Evolutionary conservation across 1,140 invertebrate species (phyloP).

Genomic region (Anastatus disparis): DNA sequence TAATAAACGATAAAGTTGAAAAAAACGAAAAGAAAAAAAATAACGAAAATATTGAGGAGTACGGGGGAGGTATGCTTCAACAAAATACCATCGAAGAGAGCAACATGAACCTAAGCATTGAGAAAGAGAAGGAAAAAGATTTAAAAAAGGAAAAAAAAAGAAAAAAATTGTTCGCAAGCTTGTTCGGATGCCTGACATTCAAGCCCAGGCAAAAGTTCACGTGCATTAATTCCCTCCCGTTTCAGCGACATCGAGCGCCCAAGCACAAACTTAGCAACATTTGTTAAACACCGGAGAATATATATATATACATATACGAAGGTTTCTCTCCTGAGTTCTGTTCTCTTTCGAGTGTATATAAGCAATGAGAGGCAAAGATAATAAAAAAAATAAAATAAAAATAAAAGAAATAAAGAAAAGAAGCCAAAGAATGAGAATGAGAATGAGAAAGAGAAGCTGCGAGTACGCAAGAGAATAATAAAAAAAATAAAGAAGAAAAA

Average conservation of each 20-base stretch:
- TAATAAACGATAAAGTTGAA: neutral
- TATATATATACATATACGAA: too few species aligned
- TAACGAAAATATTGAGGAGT: too few species aligned
- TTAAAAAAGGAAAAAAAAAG: too few species aligned
- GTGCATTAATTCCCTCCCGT: conserved; percentile 7
- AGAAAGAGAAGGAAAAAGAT: too few species aligned
- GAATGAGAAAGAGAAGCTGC: neutral
- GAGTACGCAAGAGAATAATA: neutral
- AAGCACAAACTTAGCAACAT: conserved; percentile 17
- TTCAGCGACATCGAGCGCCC: conserved; percentile 7
- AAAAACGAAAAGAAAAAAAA: neutral
- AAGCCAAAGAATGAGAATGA: neutral
- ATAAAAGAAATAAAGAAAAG: neutral
- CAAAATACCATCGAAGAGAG: too few species aligned
- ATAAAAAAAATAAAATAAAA: neutral
- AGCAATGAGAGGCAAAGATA: neutral
- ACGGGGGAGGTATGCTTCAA: neutral
- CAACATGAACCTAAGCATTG: too few species aligned
- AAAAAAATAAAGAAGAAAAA: neutral
- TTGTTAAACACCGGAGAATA: conserved; percentile 19
- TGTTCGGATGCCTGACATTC: conserved; percentile 11
- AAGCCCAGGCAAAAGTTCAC: conserved; percentile 3
- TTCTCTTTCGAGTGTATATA: neutral
- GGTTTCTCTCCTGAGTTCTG: neutral
- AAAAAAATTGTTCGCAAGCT: too few species aligned